Conservation (phyloP, 2,797 vertebrate species). For the Pipistrellus kuhlii region DNA sequence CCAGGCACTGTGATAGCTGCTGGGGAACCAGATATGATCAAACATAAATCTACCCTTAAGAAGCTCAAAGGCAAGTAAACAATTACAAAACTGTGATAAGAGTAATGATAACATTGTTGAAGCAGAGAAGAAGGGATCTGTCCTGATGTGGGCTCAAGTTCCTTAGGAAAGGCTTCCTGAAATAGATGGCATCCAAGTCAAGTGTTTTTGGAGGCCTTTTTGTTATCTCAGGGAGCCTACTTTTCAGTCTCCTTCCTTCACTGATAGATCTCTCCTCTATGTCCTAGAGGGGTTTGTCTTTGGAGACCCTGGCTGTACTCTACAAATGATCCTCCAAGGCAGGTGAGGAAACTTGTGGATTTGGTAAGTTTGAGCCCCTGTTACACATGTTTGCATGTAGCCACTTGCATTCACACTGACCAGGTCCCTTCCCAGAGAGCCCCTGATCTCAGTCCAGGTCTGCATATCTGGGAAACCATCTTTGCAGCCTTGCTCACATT, state of each 20-base stretch:
- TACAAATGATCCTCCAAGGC: conserved; percentile 69
- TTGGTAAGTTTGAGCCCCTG: conserved; percentile 85
- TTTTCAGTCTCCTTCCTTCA: background rate
- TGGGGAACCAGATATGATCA: background rate
- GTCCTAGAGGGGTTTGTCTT: conserved; percentile 79
- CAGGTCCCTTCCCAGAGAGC: background rate
- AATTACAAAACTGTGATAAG: conserved; percentile 21
- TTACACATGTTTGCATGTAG: background rate
- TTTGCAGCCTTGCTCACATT: background rate
- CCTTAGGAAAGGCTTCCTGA: conserved; percentile 8
- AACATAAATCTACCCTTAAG: conserved; percentile 2
- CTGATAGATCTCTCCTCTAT: conserved; percentile 12
- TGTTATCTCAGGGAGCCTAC: background rate
- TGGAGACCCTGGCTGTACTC: conserved; percentile 92
- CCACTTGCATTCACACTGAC: background rate
- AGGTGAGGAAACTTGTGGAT: conserved; percentile 56
- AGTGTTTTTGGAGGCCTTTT: background rate
- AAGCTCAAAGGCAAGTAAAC: conserved; percentile 13
- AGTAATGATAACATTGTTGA: background rate
- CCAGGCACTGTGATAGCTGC: background rate
- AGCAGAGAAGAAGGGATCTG: background rate
- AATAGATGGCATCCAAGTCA: background rate
- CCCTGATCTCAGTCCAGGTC: background rate
- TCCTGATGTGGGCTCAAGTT: background rate
- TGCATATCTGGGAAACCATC: background rate